Evolutionary conservation across 2,797 vertebrate genomes (phyloP).

Genomic region (Pseudochirops cupreus): DNA sequence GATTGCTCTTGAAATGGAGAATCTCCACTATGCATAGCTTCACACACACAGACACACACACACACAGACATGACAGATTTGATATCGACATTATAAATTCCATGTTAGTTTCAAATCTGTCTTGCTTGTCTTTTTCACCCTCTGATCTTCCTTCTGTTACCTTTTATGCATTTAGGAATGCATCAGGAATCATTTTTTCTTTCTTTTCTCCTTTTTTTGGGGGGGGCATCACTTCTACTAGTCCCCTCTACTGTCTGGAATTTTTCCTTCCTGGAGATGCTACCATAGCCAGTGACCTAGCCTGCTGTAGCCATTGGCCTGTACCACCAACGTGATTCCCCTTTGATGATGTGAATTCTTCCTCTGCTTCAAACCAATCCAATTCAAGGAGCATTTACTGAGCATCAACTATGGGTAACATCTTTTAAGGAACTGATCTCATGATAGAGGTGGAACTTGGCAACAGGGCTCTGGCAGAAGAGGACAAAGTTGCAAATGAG

Average conservation of each 20-base stretch:
- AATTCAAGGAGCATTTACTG: background rate
- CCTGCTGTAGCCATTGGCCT: background rate
- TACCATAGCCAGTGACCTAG: background rate
- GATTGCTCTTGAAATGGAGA: background rate
- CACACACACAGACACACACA: background rate
- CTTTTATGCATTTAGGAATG: background rate
- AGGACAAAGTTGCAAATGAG: background rate
- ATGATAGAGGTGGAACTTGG: background rate
- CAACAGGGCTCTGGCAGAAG: background rate
- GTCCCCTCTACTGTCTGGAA: background rate
- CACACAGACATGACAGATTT: background rate
- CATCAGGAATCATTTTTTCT: background rate
- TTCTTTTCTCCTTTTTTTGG: background rate
- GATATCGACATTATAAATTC: background rate
- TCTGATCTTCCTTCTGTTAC: background rate
- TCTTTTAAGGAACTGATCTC: background rate
- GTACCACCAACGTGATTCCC: background rate
- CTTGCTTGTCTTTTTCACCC: background rate
- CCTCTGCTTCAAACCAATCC: background rate
- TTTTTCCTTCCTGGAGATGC: background rate
- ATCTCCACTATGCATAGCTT: background rate
- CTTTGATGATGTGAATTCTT: background rate
- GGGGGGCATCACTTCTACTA: background rate
- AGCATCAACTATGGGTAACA: too few relatives aligned
- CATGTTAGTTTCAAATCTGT: background rate